Base-by-base conservation (phyloP, 2,113 vertebrate genomes). In the Erpornis zantholeuca region DNA sequence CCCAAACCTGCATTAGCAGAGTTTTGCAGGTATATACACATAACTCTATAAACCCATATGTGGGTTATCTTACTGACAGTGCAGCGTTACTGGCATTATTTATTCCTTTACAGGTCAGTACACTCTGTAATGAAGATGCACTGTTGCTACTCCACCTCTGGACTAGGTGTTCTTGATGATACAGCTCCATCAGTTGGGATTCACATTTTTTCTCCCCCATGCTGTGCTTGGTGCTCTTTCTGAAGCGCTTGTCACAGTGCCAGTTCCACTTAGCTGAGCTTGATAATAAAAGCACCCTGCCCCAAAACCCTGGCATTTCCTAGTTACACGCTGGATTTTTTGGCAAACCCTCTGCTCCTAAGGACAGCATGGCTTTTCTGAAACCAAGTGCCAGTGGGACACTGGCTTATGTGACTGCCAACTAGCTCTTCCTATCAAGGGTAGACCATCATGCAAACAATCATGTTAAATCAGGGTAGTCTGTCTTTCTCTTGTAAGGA, bases 61-160 rank as follows among this genome's bases (percentile, higher is more conserved):
- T 47, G 24, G 11, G 7, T 89, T 70, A 19, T 54, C 6, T 68
- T 68, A 24, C 28, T 31, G 53, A 7, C 45, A 60, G 25, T 4
- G 0, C 12, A 15, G 15, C 1, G 0, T 63, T 76, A 10, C 11
- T 3, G 2, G 10, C 12, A 6, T 12, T 28, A 19, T 61, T 61
- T 65, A 18, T 27, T 45, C 42, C 27, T 31, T 57, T 54, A 33
- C 16, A 59, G 29, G 50, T 59, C 54, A 77, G 86, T 33, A 19
- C 0, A 5, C 4, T 8, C 3, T 50, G 10, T 35, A 65, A 35
- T 82, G 22, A 82, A 45, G 29, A 57, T 12, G 47, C 4, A 24
- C 15, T 86, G 29, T 38, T 90, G 54, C 42, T 60, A 2, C 45
- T 69, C 5, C 24, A 10, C 45, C 76, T 68, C 38, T 36, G 54